These are phyloP conservation scores for Fringilla coelebs DNA, from an alignment of 2,797 vertebrate genomes.

Conservation along the genomic window DNA sequence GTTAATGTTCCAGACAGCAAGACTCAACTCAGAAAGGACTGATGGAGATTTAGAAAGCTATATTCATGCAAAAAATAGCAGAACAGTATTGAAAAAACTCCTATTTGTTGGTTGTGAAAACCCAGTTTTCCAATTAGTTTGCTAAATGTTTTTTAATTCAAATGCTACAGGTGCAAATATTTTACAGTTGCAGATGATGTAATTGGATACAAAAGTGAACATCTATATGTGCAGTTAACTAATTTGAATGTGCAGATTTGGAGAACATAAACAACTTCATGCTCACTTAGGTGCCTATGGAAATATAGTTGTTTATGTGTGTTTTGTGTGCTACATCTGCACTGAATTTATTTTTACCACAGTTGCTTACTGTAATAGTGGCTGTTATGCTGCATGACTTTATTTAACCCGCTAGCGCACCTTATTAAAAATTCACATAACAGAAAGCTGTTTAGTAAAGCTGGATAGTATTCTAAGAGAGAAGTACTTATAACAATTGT, in stretches of 20 bases:
- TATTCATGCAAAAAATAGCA: neutral
- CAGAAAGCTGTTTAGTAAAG: neutral
- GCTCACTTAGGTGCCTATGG: neutral
- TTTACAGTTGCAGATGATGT: neutral
- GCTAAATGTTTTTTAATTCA: neutral
- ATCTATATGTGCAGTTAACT: neutral
- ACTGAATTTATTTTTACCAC: neutral
- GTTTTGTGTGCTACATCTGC: slow-evolving; percentile 9
- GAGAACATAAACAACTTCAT: slow-evolving; percentile 34
- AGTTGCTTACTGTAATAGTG: neutral
- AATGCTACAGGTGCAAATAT: neutral
- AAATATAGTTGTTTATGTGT: neutral
- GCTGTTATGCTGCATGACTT: neutral
- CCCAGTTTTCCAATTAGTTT: neutral
- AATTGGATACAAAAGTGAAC: neutral
- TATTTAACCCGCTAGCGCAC: neutral
- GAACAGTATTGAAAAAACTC: neutral
- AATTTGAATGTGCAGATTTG: neutral
- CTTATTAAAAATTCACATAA: neutral
- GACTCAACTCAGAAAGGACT: neutral
- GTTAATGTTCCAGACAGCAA: neutral
- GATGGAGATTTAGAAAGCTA: neutral
- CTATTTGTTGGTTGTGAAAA: neutral
- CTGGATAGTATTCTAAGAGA: neutral
- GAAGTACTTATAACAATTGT: neutral